Conservation (phyloP, 2,797 vertebrate genomes). For the Fistularia tabacaria region DNA sequence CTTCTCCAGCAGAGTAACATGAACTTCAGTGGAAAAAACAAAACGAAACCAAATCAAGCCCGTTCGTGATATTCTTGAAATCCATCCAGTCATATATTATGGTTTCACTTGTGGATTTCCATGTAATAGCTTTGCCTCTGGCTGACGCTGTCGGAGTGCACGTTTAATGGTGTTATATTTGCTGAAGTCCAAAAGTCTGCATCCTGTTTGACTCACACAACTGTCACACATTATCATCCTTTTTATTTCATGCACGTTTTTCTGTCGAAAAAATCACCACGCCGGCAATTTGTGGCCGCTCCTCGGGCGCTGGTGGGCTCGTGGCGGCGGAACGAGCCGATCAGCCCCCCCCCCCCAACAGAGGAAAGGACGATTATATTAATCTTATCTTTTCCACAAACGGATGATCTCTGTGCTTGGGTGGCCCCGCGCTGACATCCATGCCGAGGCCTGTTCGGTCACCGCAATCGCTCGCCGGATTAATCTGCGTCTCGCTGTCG, state of each 20-base stretch:
- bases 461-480: neutral
- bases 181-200: neutral
- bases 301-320: constrained; percentile 24
- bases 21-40: too few species aligned
- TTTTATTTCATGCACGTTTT: constrained; percentile 10
- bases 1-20: too few species aligned
- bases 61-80: too few species aligned
- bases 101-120: constrained; percentile 1
- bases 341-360: too few species aligned
- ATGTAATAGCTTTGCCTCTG: neutral
- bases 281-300: constrained; percentile 11
- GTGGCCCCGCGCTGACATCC: neutral
- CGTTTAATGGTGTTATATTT: neutral
- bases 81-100: neutral
- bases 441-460: constrained; percentile 2
- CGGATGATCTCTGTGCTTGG: constrained; percentile 21
- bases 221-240: constrained; percentile 4
- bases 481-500: neutral
- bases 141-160: neutral
- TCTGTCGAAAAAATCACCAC: constrained; percentile 3
- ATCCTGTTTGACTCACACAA: constrained; percentile 5
- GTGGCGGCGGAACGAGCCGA: neutral
- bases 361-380: constrained; percentile 1
- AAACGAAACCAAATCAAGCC: too few species aligned
- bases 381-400: constrained; percentile 38